Evolutionary conservation across 2,888 invertebrate species (phyloP), one percentile per base, ranked within the genome.

Genomic region (Drosophila ezoana): DNA sequence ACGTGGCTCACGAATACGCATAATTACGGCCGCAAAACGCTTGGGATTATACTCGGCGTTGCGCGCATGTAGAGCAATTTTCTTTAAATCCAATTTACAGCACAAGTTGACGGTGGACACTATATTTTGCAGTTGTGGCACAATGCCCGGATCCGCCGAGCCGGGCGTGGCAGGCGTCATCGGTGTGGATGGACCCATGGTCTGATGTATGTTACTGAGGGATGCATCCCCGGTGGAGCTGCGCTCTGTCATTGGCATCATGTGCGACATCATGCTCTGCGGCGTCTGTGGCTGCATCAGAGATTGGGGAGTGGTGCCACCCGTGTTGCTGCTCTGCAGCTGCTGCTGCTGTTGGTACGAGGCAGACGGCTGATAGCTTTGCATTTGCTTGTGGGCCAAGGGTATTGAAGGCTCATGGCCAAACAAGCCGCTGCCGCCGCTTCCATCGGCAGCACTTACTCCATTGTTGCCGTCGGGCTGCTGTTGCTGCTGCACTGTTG

Each of bases 31-130:
- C 53, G 99, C 98, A 93, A 99, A 99, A 89, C 99, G 96, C 93
- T 99, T 99, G 9, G 99, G 99, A 92, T 99, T 99, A 91, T 99
- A 99, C 92, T 99, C 99, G 2, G 99, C 99, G 93, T 99, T 99
- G 91, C 99, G 95, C 0, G 99, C 99, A 91, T 98, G 98, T 3
- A 99, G 93, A 0, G 99, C 99, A 84, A 99, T 99, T 93, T 97
- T 98, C 90, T 99, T 99, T 69, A 99, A 93, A 91, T 99, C 99
- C 78, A 99, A 93, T 93, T 97, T 98, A 92, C 98, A 98, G 87
- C 96, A 97, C 56, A 99, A 93, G 92, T 98, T 99, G 0, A 99
- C 99, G 5, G 99, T 99, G 48, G 99, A 98, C 0, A 99, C 99
- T 89, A 99, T 99, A 90, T 99, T 99, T 91, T 92, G 92, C 49